Evolutionary conservation across 2,113 vertebrate genomes (phyloP).

Genomic region (Myrmecophaga tridactyla): DNA sequence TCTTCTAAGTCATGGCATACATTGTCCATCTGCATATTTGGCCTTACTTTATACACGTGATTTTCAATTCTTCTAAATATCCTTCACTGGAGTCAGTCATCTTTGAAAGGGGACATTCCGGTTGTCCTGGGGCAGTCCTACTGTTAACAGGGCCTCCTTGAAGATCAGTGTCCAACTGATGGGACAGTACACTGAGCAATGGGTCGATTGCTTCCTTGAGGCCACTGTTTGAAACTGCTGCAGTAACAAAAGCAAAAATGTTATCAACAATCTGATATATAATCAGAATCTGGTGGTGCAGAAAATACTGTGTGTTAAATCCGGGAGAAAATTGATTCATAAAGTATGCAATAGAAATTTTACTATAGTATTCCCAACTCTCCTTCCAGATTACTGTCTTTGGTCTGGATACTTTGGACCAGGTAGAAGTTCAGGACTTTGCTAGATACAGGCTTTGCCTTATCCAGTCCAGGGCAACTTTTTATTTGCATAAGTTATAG

Average conservation of each 20-base stretch:
- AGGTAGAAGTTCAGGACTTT: not conserved
- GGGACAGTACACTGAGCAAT: not conserved
- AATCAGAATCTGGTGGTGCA: not conserved
- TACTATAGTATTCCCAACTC: not conserved
- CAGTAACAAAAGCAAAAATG: not conserved
- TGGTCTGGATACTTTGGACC: not conserved
- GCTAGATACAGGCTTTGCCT: not conserved
- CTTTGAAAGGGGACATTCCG: not conserved
- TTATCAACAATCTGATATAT: not conserved
- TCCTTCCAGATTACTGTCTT: not conserved
- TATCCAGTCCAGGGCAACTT: not conserved
- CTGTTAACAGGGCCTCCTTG: not conserved
- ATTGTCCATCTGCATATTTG: not conserved
- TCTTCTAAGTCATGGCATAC: not conserved
- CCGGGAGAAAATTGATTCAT: not conserved
- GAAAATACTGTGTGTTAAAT: not conserved
- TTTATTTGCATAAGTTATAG: not conserved
- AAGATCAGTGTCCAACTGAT: not conserved
- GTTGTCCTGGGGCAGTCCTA: not conserved
- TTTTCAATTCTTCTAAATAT: not conserved
- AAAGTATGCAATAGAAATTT: not conserved
- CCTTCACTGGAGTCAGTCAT: not conserved
- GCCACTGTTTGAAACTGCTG: not conserved
- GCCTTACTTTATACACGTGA: not conserved
- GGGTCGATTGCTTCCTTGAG: not conserved